phyloP scores from a whole-genome alignment of 2,113 vertebrate species.

The Labrus mixtus region DNA sequence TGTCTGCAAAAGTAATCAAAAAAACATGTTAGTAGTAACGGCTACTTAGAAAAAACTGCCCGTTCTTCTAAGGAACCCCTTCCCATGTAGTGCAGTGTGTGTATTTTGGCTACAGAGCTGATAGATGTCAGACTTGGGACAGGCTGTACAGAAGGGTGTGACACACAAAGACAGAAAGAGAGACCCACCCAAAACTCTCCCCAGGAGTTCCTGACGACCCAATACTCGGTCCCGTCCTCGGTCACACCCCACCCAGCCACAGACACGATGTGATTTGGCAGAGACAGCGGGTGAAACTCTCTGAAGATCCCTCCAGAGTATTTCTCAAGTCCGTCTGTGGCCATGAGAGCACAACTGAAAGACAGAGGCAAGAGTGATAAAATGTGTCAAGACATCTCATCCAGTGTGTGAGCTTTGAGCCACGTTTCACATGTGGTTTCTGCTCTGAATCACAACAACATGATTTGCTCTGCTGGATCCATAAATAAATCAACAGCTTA shows the following conservation, averaged over 20 bases:
- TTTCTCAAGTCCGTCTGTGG: conserved; percentile 86
- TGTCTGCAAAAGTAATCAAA: too few relatives aligned
- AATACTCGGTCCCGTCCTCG: conserved; percentile 87
- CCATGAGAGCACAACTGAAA: conserved; percentile 95
- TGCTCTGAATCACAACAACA: background rate
- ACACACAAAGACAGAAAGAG: background rate
- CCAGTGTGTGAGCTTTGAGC: background rate
- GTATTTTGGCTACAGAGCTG: background rate
- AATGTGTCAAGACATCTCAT: background rate
- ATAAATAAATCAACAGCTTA: too few relatives aligned
- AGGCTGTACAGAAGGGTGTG: background rate
- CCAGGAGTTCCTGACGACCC: conserved; percentile 98
- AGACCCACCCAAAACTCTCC: conserved; percentile 95
- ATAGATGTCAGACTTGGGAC: background rate
- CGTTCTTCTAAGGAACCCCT: background rate
- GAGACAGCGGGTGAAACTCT: conserved; percentile 82
- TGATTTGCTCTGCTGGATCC: too few relatives aligned
- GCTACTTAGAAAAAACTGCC: background rate
- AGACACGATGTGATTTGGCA: conserved; percentile 93
- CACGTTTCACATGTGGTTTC: background rate
- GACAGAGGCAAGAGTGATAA: background rate
- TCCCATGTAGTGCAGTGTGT: background rate
- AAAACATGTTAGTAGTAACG: background rate
- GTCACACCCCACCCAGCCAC: conserved; percentile 93
- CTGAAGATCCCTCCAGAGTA: conserved; percentile 91